Conservation (phyloP, 2,113 vertebrate genomes). For the Catharus fuscescens region DNA sequence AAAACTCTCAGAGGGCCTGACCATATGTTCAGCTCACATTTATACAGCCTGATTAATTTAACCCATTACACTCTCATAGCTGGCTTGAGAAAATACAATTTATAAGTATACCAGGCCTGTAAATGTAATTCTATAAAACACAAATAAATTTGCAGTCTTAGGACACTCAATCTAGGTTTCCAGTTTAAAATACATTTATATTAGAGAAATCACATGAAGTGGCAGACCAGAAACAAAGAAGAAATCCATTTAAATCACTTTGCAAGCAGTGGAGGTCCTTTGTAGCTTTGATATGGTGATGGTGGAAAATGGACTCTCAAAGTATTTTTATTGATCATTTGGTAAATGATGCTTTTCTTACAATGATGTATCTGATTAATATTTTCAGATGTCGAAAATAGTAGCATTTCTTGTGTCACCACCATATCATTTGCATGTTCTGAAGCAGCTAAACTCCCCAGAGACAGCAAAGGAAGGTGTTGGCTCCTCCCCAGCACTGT, state of each 20-base stretch:
- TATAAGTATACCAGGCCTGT: background rate
- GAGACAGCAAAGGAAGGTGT: background rate
- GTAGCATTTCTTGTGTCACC: background rate
- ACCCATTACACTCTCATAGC: constrained; percentile 57
- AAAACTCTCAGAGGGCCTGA: constrained; percentile 67
- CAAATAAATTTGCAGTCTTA: background rate
- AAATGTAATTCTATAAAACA: constrained; percentile 38
- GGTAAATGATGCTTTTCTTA: background rate
- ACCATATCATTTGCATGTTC: background rate
- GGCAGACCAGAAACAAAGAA: background rate
- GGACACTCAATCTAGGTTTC: background rate
- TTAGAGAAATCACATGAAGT: background rate
- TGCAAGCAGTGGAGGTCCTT: background rate
- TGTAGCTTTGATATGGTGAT: background rate
- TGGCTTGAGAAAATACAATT: constrained; percentile 36
- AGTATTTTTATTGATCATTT: background rate
- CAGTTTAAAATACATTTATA: background rate
- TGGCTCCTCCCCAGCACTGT: background rate
- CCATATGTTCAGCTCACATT: constrained; percentile 74
- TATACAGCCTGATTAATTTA: constrained; percentile 67
- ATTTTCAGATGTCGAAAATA: background rate
- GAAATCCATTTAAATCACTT: background rate
- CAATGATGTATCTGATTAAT: background rate
- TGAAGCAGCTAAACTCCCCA: background rate
- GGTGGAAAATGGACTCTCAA: background rate